These are phyloP conservation scores for Hemiscyllium ocellatum DNA, from an alignment of 2,113 vertebrate genomes.

Conservation along the genomic window DNA sequence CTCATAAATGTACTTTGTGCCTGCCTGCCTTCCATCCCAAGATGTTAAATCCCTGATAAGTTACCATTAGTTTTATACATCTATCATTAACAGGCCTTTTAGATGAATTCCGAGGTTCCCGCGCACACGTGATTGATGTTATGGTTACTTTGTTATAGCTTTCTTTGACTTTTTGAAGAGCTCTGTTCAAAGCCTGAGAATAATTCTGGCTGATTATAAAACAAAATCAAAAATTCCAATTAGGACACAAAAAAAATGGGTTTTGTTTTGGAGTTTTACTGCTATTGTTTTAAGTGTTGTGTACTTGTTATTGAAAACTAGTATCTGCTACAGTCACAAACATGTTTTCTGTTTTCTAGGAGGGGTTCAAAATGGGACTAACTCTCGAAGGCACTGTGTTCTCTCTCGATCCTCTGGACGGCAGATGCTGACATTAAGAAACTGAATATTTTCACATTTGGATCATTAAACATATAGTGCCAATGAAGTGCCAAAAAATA, in stretches of 20 bases:
- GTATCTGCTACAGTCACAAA: not conserved
- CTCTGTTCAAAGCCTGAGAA: no score
- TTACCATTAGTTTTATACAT: not conserved
- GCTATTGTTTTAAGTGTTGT: not conserved
- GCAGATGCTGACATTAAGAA: slow-evolving; percentile 76
- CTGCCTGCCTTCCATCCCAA: not conserved
- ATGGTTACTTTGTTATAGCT: not conserved
- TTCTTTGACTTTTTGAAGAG: not conserved
- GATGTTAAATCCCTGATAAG: not conserved
- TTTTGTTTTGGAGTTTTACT: not conserved
- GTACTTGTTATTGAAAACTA: not conserved
- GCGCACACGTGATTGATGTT: not conserved
- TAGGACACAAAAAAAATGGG: not conserved
- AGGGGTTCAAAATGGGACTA: slow-evolving; percentile 99
- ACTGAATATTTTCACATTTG: slow-evolving; percentile 16
- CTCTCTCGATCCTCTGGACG: slow-evolving; percentile 85
- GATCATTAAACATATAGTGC: slow-evolving; percentile 7
- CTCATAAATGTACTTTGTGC: not conserved
- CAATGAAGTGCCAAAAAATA: slow-evolving; percentile 23
- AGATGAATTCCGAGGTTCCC: not conserved
- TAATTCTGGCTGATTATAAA: not conserved
- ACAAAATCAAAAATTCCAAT: not conserved
- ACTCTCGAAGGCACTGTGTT: slow-evolving; percentile 94
- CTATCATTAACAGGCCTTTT: not conserved
- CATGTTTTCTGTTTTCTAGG: slow-evolving; percentile 67